Evolutionary conservation across 2,888 invertebrate species (phyloP).

Genomic region (Pseudeuparius sepicola): DNA sequence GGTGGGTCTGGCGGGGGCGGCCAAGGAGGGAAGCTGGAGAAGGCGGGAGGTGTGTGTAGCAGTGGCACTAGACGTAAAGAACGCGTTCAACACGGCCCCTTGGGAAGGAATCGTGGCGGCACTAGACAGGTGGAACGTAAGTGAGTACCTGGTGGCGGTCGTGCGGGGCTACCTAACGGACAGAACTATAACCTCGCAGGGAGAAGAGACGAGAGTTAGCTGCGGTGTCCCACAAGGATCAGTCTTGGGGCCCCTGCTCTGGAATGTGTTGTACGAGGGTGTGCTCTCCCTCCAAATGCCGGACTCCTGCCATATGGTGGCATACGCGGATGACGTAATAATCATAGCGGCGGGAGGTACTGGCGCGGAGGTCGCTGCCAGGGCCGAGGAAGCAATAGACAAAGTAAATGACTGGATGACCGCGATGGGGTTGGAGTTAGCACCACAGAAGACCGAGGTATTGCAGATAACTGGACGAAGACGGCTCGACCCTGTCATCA

Average conservation of each 20-base stretch:
- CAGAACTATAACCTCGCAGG: background rate
- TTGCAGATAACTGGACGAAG: background rate
- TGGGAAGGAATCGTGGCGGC: no score
- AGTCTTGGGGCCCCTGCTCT: no score
- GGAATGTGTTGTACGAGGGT: conserved; percentile 10
- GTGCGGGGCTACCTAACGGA: conserved; percentile 3
- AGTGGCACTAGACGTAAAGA: no score
- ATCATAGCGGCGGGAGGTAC: background rate
- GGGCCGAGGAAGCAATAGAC: background rate
- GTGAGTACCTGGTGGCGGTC: conserved; percentile 1
- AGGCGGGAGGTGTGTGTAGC: conserved; percentile 7
- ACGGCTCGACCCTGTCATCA: background rate
- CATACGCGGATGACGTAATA: conserved; percentile 7
- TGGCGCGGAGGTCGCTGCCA: background rate
- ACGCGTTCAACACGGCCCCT: no score
- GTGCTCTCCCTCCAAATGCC: conserved; percentile 4
- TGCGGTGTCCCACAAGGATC: no score
- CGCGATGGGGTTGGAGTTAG: conserved; percentile 6
- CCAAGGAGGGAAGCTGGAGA: conserved; percentile 8
- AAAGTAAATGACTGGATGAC: conserved; percentile 4
- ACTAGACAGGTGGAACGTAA: background rate
- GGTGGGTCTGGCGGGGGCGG: background rate
- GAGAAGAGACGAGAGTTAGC: background rate
- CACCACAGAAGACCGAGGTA: no score
- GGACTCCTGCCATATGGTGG: background rate